These are phyloP conservation scores for Sterrhoptilus dennistouni DNA, from an alignment of 2,113 vertebrate genomes.

Conservation along the genomic window DNA sequence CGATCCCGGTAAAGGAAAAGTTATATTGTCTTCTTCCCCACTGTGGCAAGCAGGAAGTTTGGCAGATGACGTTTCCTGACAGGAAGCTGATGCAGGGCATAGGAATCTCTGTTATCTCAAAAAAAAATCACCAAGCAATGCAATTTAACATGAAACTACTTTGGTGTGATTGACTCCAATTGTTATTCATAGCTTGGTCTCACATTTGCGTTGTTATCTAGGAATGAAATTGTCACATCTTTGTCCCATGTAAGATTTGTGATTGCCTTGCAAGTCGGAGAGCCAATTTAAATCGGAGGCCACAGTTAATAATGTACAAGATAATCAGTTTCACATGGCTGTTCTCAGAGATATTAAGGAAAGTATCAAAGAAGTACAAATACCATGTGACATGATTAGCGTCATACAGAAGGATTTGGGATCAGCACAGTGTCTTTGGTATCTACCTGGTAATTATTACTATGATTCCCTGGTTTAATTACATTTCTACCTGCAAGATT, in stretches of 20 bases:
- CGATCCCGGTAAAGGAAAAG: background rate
- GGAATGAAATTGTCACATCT: background rate
- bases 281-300: constrained; percentile 1
- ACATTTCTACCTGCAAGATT: constrained; percentile 17
- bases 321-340: constrained; percentile 28
- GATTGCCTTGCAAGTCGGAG: constrained; percentile 19
- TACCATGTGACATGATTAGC: background rate
- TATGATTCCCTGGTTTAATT: constrained; percentile 23
- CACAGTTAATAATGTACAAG: constrained; percentile 1
- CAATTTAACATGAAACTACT: background rate
- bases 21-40: background rate
- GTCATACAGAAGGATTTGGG: background rate
- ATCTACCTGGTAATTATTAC: background rate
- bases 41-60: constrained; percentile 24
- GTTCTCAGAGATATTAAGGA: constrained; percentile 5
- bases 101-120: background rate
- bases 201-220: constrained; percentile 27
- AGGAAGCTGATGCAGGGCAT: background rate
- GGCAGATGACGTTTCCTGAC: background rate
- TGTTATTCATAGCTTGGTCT: constrained; percentile 3
- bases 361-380: constrained; percentile 24
- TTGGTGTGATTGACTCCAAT: background rate
- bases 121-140: background rate
- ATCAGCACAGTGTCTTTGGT: background rate
- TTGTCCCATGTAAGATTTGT: background rate